Conservation (phyloP, 64 coral and sea anemone species). For the Montipora sp. region DNA sequence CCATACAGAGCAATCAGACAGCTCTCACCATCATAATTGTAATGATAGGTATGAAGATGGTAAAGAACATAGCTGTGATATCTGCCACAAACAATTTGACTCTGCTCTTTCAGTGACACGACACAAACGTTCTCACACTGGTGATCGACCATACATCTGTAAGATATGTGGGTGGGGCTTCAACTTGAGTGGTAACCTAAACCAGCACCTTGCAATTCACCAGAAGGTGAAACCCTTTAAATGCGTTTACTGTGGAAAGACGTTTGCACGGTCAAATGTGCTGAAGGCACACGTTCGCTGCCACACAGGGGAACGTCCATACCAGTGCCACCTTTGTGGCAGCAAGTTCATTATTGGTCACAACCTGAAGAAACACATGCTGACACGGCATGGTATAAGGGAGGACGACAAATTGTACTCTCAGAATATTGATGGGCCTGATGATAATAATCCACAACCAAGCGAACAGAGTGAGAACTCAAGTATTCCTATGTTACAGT, state of each 20-base stretch:
- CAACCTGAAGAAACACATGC: constrained; percentile 91
- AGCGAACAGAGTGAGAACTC: constrained; percentile 2
- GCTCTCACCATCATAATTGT: not conserved
- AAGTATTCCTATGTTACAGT: not conserved
- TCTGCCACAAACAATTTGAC: constrained; percentile 87
- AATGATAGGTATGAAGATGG: not conserved
- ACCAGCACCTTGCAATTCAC: constrained; percentile 91
- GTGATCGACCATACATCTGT: constrained; percentile 91
- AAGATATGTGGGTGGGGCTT: constrained; percentile 91
- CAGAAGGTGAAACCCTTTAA: constrained; percentile 94
- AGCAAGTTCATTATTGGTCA: constrained; percentile 93
- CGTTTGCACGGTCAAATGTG: constrained; percentile 90
- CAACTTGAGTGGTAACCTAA: constrained; percentile 85
- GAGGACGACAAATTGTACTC: constrained; percentile 35
- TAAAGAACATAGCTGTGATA: constrained; percentile 66
- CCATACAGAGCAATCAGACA: not conserved
- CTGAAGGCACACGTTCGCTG: constrained; percentile 89
- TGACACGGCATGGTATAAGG: constrained; percentile 78
- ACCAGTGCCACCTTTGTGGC: constrained; percentile 88
- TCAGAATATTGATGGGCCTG: constrained; percentile 24
- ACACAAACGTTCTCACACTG: constrained; percentile 87
- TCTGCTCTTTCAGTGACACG: constrained; percentile 71
- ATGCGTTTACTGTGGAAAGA: constrained; percentile 92
- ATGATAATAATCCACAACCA: not conserved
- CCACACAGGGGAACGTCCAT: constrained; percentile 90